phyloP scores from a whole-genome alignment of 1,140 invertebrate genomes.

The Diabrotica undecimpunctata region DNA sequence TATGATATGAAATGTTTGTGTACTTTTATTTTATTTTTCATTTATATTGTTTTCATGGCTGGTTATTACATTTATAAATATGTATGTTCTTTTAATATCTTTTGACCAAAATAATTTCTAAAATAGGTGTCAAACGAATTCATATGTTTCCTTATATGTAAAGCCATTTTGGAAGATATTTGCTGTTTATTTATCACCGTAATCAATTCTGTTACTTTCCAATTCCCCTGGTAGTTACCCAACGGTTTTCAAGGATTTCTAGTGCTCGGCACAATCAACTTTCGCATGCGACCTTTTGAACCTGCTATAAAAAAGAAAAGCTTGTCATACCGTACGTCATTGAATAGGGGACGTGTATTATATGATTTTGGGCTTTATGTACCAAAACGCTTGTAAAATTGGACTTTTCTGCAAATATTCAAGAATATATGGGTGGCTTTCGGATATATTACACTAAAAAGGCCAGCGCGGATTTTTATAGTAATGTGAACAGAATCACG shows the following conservation, averaged over 20 bases:
- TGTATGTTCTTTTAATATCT: too few relatives aligned
- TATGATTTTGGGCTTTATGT: constrained; percentile 5
- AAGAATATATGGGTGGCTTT: constrained; percentile 1
- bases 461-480: not conserved
- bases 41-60: too few relatives aligned
- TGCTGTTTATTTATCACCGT: not conserved
- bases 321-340: constrained; percentile 3
- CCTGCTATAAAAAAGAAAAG: constrained; percentile 11
- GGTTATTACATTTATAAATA: too few relatives aligned
- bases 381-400: constrained; percentile 2
- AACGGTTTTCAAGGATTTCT: not conserved
- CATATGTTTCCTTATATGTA: too few relatives aligned
- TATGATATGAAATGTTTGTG: too few relatives aligned
- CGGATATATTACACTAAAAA: not conserved
- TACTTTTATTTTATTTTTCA: too few relatives aligned
- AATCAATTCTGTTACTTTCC: not conserved
- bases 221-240: not conserved
- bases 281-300: constrained; percentile 5
- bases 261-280: not conserved
- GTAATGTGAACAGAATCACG: not conserved
- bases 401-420: constrained; percentile 2
- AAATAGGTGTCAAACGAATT: too few relatives aligned
- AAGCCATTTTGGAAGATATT: too few relatives aligned
- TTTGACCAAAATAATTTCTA: too few relatives aligned
- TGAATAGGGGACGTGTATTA: constrained; percentile 3